These are phyloP conservation scores for Caenorhabditis sulstoni DNA, from an alignment of 2,888 invertebrate species.

Conservation along the genomic window DNA sequence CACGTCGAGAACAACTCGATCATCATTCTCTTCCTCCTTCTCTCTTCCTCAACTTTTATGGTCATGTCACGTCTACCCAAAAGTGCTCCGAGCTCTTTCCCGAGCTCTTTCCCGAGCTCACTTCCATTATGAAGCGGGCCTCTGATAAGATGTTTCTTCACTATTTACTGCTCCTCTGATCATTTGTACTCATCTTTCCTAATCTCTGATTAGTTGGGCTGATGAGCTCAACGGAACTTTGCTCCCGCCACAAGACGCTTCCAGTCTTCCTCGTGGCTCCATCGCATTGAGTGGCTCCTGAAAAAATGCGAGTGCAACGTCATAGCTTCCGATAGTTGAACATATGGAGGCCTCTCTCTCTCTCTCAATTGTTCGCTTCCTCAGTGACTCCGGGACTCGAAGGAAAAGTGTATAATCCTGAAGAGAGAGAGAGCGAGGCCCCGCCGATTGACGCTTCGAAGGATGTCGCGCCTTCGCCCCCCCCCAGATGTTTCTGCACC, in stretches of 20 bases:
- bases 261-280: too few relatives aligned
- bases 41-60: not conserved
- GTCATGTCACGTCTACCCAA: slow-evolving; percentile 4
- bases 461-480: slow-evolving; percentile 15
- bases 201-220: too few relatives aligned
- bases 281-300: not conserved
- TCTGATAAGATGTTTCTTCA: too few relatives aligned
- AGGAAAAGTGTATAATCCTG: slow-evolving; percentile 48
- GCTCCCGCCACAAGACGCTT: too few relatives aligned
- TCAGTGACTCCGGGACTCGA: slow-evolving; percentile 9
- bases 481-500: slow-evolving; percentile 55
- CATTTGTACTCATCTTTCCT: too few relatives aligned
- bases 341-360: slow-evolving; percentile 8
- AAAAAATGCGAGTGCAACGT: slow-evolving; percentile 6
- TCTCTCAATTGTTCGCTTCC: slow-evolving; percentile 30
- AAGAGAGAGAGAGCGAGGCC: slow-evolving; percentile 4
- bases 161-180: too few relatives aligned
- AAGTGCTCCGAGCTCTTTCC: not conserved
- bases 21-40: not conserved
- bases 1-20: slow-evolving; percentile 24
- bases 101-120: too few relatives aligned
- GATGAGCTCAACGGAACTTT: too few relatives aligned
- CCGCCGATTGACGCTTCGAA: slow-evolving; percentile 46
- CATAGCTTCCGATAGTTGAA: not conserved
- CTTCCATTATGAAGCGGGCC: too few relatives aligned